phyloP scores from a whole-genome alignment of 2,797 vertebrate species.

The Acridotheres tristis region DNA sequence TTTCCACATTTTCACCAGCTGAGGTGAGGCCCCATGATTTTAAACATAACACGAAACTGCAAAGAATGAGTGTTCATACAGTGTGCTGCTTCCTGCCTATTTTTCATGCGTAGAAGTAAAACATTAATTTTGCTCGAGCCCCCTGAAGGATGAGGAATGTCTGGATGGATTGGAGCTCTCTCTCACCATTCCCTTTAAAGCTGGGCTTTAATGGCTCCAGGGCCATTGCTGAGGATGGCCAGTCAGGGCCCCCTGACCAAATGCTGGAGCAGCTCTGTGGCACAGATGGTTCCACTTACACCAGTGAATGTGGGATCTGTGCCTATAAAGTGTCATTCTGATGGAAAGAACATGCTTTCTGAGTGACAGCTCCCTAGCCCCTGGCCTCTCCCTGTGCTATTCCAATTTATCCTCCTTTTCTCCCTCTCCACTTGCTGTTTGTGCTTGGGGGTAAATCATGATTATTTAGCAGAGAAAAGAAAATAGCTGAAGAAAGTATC shows the following conservation, averaged over 20 bases:
- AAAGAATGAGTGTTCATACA: not conserved
- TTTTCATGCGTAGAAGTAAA: not conserved
- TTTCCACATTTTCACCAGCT: slow-evolving; percentile 25
- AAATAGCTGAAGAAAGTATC: slow-evolving; percentile 14
- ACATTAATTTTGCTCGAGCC: not conserved
- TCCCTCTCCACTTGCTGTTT: not conserved
- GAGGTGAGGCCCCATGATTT: slow-evolving; percentile 5
- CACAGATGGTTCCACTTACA: slow-evolving; percentile 54
- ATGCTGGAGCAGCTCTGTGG: not conserved
- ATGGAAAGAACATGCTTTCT: not conserved
- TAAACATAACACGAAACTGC: slow-evolving; percentile 6
- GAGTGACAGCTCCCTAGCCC: not conserved
- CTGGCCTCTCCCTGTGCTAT: not conserved
- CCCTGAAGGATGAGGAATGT: not conserved
- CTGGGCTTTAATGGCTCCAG: not conserved
- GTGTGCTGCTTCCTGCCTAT: not conserved
- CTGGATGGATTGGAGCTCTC: not conserved
- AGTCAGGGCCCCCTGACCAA: not conserved
- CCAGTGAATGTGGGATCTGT: not conserved
- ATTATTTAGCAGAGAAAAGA: slow-evolving; percentile 12
- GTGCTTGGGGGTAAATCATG: not conserved
- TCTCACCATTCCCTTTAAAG: not conserved
- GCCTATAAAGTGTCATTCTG: not conserved
- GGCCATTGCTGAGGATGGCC: not conserved
- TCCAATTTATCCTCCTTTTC: slow-evolving; percentile 1